Evolutionary conservation across 2,888 invertebrate genomes (phyloP).

Genomic region (Leptogaster cylindrica): DNA sequence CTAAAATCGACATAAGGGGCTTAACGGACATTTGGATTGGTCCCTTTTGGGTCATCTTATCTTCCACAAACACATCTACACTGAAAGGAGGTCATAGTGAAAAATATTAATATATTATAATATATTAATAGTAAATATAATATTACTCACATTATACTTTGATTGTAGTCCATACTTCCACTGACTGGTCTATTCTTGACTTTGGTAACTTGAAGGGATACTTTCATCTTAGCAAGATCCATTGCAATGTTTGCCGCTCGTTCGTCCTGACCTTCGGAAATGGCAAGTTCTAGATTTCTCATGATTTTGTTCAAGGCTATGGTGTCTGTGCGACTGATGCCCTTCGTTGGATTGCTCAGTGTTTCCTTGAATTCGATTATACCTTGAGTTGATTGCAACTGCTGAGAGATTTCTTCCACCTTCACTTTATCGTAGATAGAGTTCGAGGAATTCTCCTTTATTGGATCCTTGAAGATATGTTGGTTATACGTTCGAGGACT

Average conservation of each 20-base stretch:
- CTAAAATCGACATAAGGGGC: conserved; percentile 69
- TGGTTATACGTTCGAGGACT: too few species aligned
- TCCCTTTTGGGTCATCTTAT: conserved; percentile 79
- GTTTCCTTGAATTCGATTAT: conserved; percentile 48
- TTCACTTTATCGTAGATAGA: conserved; percentile 41
- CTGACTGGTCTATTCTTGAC: conserved; percentile 53
- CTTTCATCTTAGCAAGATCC: conserved; percentile 76
- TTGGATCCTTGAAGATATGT: too few species aligned
- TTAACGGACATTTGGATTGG: conserved; percentile 74
- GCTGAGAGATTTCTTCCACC: conserved; percentile 47
- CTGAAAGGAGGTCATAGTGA: background rate
- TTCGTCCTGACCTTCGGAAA: conserved; percentile 76
- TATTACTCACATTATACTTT: conserved; percentile 43
- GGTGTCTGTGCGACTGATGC: conserved; percentile 63
- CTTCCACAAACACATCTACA: conserved; percentile 67
- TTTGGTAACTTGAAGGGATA: conserved; percentile 74
- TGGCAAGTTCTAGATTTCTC: conserved; percentile 76
- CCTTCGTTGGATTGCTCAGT: conserved; percentile 22
- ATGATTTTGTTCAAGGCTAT: conserved; percentile 70
- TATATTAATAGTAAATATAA: too few species aligned
- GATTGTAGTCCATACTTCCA: conserved; percentile 36
- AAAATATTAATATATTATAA: background rate
- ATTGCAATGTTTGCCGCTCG: conserved; percentile 78
- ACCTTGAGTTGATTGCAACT: conserved; percentile 48
- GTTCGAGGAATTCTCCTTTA: conserved; percentile 33